Evolutionary conservation across 2,113 vertebrate species (phyloP).

Genomic region (Sinocyclocheilus rhinocerous): DNA sequence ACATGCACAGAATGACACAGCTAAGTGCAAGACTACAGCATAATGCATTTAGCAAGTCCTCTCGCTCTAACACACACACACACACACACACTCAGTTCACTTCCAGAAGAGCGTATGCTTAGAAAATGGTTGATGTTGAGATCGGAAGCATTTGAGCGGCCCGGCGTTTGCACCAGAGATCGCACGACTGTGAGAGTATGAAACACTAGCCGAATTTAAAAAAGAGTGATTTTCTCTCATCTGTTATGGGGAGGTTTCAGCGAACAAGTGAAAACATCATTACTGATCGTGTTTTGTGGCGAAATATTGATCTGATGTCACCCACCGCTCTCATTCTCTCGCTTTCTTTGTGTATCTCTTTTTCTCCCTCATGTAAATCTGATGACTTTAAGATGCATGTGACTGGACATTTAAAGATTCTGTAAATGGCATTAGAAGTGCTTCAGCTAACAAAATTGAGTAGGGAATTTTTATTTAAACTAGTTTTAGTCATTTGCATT

Average conservation of each 20-base stretch:
- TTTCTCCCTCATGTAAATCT: conserved; percentile 48
- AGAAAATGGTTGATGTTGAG: conserved; percentile 41
- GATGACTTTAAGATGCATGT: conserved; percentile 27
- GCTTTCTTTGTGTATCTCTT: conserved; percentile 30
- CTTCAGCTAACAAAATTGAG: background rate
- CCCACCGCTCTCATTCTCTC: background rate
- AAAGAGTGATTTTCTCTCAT: conserved; percentile 37
- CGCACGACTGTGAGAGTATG: background rate
- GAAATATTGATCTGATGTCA: conserved; percentile 59
- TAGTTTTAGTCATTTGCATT: background rate
- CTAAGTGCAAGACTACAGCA: conserved; percentile 58
- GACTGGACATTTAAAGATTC: background rate
- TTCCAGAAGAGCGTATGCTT: conserved; percentile 24
- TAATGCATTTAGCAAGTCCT: conserved; percentile 61
- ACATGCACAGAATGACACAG: conserved; percentile 60
- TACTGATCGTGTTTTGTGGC: conserved; percentile 64
- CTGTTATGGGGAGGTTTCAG: conserved; percentile 60
- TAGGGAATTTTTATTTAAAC: too few relatives aligned
- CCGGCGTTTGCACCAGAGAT: background rate
- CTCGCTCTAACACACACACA: conserved; percentile 40
- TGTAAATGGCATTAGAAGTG: background rate
- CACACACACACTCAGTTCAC: conserved; percentile 2
- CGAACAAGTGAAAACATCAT: conserved; percentile 62
- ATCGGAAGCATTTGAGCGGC: conserved; percentile 7
- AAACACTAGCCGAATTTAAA: conserved; percentile 43